phyloP scores from a whole-genome alignment of 2,888 invertebrate genomes.

The Parnassius orleans region DNA sequence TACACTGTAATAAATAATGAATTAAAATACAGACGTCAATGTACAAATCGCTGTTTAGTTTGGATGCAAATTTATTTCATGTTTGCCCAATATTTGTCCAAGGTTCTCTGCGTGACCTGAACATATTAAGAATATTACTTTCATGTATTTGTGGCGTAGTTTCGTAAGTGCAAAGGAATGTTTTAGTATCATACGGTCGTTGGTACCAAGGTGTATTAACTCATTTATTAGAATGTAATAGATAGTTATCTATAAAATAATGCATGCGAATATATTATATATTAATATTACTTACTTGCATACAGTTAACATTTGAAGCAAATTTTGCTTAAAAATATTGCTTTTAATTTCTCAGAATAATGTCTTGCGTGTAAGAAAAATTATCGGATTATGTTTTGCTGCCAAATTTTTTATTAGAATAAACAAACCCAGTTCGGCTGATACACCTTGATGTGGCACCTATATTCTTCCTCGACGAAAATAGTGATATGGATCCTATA shows the following conservation, averaged over 20 bases:
- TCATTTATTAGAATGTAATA: conserved; percentile 8
- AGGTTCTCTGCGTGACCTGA: conserved; percentile 7
- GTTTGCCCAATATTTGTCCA: conserved; percentile 7
- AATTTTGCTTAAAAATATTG: too few species aligned
- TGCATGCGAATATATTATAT: not conserved
- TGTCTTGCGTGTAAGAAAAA: too few species aligned
- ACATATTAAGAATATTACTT: conserved; percentile 6
- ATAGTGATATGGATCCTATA: too few species aligned
- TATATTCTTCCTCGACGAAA: too few species aligned
- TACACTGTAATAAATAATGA: not conserved
- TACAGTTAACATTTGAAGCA: not conserved
- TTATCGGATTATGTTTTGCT: too few species aligned
- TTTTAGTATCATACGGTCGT: not conserved
- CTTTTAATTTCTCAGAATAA: too few species aligned
- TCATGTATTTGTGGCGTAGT: not conserved
- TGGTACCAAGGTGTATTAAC: conserved; percentile 5
- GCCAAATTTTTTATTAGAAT: too few species aligned
- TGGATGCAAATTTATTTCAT: conserved; percentile 8
- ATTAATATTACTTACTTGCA: not conserved
- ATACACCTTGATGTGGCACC: too few species aligned
- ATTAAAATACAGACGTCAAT: not conserved
- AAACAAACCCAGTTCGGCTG: too few species aligned
- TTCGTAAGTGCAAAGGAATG: conserved; percentile 4
- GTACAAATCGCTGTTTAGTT: conserved; percentile 2
- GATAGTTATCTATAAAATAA: conserved; percentile 6